Percentiles rank a stretch among this genome's conserved stretches.
Conservation (phyloP, 2,888 invertebrate species). For the Chorisops tibialis region DNA sequence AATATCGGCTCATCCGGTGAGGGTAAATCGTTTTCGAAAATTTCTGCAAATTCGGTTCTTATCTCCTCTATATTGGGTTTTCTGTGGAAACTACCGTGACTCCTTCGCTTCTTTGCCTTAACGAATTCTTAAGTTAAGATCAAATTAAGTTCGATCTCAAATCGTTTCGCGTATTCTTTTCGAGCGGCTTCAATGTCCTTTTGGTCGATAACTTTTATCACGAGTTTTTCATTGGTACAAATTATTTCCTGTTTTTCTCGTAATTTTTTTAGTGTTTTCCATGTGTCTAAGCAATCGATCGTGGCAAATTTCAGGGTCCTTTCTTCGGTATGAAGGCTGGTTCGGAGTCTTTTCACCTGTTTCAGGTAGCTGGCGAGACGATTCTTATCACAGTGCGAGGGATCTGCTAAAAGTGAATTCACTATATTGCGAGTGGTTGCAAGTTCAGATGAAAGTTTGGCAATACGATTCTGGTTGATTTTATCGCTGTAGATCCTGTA, state of each 20-base stretch:
- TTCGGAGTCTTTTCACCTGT: constrained; percentile 54
- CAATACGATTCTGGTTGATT: constrained; percentile 37
- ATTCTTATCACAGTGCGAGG: constrained; percentile 37
- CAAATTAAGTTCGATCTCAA: constrained; percentile 64
- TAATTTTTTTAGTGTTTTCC: constrained; percentile 67
- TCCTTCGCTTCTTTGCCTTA: constrained; percentile 36
- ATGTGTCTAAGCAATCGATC: constrained; percentile 58
- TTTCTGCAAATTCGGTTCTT: constrained; percentile 56
- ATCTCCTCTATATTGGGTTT: constrained; percentile 61
- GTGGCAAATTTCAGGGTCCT: constrained; percentile 55
- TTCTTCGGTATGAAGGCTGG: constrained; percentile 57
- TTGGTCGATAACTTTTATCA: constrained; percentile 55
- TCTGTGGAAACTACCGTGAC: constrained; percentile 28
- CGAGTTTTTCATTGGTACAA: constrained; percentile 61
- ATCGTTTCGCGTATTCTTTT: constrained; percentile 58
- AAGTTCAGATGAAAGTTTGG: constrained; percentile 42
- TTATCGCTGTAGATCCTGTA: constrained; percentile 54
- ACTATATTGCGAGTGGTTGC: constrained; percentile 46
- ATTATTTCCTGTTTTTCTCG: constrained; percentile 61
- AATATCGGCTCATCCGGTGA: constrained; percentile 66
- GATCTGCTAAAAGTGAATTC: constrained; percentile 36
- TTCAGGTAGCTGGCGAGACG: constrained; percentile 38
- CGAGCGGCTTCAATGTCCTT: constrained; percentile 55
- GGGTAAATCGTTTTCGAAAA: constrained; percentile 57
- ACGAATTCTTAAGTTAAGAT: constrained; percentile 53